Conservation (phyloP, 2,888 invertebrate genomes). For the Epistrophe eligans region DNA sequence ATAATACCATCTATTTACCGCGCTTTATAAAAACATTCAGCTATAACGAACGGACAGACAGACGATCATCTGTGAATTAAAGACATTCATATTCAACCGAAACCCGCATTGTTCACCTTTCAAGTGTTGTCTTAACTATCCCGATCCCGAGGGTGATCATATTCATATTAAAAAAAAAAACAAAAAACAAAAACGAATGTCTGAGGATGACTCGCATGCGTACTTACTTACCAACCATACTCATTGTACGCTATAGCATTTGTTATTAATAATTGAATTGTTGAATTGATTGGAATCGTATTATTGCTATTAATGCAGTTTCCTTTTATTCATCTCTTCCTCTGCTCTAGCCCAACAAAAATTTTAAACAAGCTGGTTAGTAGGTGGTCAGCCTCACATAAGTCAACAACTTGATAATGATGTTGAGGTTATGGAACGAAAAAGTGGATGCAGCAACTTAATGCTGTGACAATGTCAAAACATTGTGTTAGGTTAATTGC, state of each 20-base stretch:
- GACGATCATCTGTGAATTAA: constrained; percentile 32
- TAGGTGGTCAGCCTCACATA: constrained; percentile 59
- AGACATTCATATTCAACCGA: constrained; percentile 49
- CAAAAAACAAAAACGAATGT: constrained; percentile 1
- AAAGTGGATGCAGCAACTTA: constrained; percentile 70
- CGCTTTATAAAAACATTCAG: constrained; percentile 62
- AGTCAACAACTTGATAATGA: constrained; percentile 52
- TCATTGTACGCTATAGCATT: constrained; percentile 34
- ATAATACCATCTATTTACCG: constrained; percentile 26
- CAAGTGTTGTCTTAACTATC: constrained; percentile 64
- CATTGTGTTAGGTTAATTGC: constrained; percentile 70
- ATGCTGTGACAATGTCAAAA: constrained; percentile 69
- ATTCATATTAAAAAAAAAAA: constrained; percentile 72
- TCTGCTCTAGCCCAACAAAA: background rate
- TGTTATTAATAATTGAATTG: constrained; percentile 75
- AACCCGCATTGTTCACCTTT: constrained; percentile 71
- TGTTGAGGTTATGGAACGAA: constrained; percentile 60
- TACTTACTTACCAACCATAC: background rate
- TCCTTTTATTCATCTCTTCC: background rate
- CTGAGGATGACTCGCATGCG: constrained; percentile 42
- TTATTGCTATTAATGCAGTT: constrained; percentile 70
- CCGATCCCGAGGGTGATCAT: constrained; percentile 57
- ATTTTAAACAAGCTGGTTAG: constrained; percentile 32
- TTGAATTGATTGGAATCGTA: constrained; percentile 74
- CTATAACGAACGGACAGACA: constrained; percentile 15